Base-by-base conservation (phyloP, 2,888 invertebrate species). In the Autographa gamma region DNA sequence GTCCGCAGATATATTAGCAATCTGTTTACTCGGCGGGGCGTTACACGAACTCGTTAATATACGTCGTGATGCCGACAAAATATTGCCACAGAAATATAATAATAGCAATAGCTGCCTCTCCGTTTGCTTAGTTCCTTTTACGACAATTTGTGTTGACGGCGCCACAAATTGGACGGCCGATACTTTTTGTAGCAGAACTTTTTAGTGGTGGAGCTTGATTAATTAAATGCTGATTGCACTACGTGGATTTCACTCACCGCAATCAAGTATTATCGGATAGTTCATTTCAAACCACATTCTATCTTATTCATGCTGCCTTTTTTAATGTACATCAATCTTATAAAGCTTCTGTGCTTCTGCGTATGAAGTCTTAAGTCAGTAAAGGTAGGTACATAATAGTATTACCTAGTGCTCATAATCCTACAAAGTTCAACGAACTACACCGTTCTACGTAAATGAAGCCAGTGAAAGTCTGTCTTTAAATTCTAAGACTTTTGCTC, bases 1-100 rank as follows among this genome's bases (percentile, higher is more conserved):
- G 83, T 80, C 79, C 76, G 74, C 65, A 83, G 86, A 89, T 89
- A 86, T 88, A 90, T 89, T 86, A 87, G 88, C 91, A 91, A 91
- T 91, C 88, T 90, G 89, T 91, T 89, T 86, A 88, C 91, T 83
- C 91, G 85, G 86, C 90, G 89, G 91, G 91, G 89, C 85, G 89
- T 88, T 86, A 87, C 89, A 89, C 88, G 86, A 86, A 79, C 86
- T 90, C 90, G 88, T 90, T 90, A 90, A 88, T 90, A 89, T 82
- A 87, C 85, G 90, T 90, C 89, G 80, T 73, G 81, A 79, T 85
- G 80, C 79, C 82, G 83, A 86, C 87, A 84, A 90, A 90, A 89
- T 91, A 90, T 91, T 89, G 84, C 90, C 85, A 76, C 81, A 86
- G 82, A 85, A 88, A 88, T 89, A 88, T 88, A 86, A 87, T 88